Evolutionary conservation across 2,113 vertebrate species (phyloP), one percentile per base, ranked within the genome.

Genomic region (Oreocharis arfaki): DNA sequence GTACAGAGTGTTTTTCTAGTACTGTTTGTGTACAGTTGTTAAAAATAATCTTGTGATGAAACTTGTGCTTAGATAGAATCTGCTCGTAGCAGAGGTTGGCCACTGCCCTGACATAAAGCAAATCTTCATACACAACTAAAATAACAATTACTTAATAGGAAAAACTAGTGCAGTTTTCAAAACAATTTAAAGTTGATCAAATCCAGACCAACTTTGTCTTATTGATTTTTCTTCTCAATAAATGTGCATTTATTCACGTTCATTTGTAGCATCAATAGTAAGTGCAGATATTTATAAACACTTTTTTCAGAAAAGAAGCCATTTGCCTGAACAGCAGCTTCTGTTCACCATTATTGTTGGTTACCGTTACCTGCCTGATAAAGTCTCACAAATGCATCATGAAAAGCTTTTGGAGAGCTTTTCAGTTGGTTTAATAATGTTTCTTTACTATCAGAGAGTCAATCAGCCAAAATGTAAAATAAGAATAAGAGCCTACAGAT

Each of bases 401-500:
- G 3, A 73, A 82, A 76, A 69, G 33, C 42, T 89, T 84, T 47
- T 67, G 50, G 35, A 83, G 26, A 63, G 8, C 3, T 74, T 77
- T 88, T 61, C 50, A 77, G 0, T 15, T 78, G n/a, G 35, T 63
- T 33, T 70, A 27, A 60, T 73, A 74, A 74, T 20, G 24, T 93
- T 39, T 28, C 23, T 80, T 69, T 69, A 67, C 49, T 96, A 65
- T 92, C 73, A 90, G 39, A 73, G 35, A 77, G 49, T 82, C 82
- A 61, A 65, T 88, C 76, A 73, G 46, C 35, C 55, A 95, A 88
- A n/a, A n/a, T 53, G 52, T 80, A 83, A 91, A 94, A 95, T 61
- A 42, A 52, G 97, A 85, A 47, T 55, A 64, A 57, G 33, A 94
- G 16, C 41, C 95, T 89, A 41, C 39, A 50, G 44, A n/a, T 56